Evolutionary conservation across 2,113 vertebrate species (phyloP).

Genomic region (Xiphophorus hellerii): DNA sequence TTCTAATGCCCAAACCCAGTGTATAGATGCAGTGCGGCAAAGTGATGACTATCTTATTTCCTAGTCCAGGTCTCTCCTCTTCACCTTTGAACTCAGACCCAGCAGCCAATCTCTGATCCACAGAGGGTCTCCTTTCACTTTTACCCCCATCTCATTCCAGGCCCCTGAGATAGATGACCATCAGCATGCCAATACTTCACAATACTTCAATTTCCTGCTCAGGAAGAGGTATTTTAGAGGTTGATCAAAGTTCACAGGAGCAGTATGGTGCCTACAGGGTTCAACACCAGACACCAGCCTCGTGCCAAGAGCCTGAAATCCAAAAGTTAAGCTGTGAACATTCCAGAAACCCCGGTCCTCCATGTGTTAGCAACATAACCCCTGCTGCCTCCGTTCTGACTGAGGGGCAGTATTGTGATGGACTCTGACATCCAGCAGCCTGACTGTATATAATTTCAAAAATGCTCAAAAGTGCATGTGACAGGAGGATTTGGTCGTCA

Average conservation of each 20-base stretch:
- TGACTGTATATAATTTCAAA: conserved; percentile 26
- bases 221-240: conserved; percentile 89
- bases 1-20: not conserved
- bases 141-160: conserved; percentile 61
- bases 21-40: not conserved
- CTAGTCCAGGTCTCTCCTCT: conserved; percentile 47
- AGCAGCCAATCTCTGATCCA: conserved; percentile 71
- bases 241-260: conserved; percentile 91
- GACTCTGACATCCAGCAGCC: conserved; percentile 33
- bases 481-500: not conserved
- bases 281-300: conserved; percentile 71
- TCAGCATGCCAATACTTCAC: conserved; percentile 87
- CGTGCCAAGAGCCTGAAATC: conserved; percentile 83
- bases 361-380: conserved; percentile 67
- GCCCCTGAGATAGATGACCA: conserved; percentile 87
- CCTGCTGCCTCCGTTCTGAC: conserved; percentile 35
- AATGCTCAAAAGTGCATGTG: conserved; percentile 20
- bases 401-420: conserved; percentile 37
- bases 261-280: conserved; percentile 87
- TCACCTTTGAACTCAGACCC: conserved; percentile 75
- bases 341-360: conserved; percentile 77
- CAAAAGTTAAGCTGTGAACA: conserved; percentile 86
- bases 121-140: conserved; percentile 56
- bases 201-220: conserved; percentile 97
- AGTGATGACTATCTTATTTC: conserved; percentile 51